Conservation (phyloP, 1,140 invertebrate species). For the Drosophila lini region DNA sequence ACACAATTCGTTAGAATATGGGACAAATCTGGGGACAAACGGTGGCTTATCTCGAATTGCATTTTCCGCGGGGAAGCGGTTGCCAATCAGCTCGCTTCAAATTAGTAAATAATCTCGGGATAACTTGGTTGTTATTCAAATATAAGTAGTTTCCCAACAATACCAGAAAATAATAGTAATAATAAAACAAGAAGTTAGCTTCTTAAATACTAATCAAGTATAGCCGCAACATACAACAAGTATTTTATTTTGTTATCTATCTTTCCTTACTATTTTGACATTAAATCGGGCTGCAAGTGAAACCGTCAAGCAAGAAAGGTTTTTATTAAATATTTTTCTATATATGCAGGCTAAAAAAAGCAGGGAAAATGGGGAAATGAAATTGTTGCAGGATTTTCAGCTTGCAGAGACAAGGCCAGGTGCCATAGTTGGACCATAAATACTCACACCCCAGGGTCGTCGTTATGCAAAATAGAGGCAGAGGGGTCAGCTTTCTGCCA, state of each 20-base stretch:
- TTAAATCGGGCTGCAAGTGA: constrained; percentile 12
- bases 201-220: no score
- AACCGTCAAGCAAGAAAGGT: neutral
- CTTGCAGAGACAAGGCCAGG: constrained; percentile 8
- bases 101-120: neutral
- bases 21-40: constrained; percentile 6
- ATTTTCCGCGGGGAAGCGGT: neutral
- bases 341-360: neutral
- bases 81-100: neutral
- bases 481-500: constrained; percentile 18
- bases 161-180: neutral
- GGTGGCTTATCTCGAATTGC: neutral
- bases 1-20: constrained; percentile 6
- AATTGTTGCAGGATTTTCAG: constrained; percentile 17
- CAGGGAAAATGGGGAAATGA: constrained; percentile 9
- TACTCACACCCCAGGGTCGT: constrained; percentile 30
- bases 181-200: neutral
- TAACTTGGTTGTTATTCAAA: neutral
- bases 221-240: neutral
- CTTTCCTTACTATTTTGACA: neutral
- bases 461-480: constrained; percentile 37
- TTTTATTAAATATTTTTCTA: constrained; percentile 13
- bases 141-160: neutral
- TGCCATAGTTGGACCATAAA: constrained; percentile 42
- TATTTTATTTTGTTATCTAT: neutral